Conservation (phyloP, 1,140 invertebrate species). For the Asobara japonica region DNA sequence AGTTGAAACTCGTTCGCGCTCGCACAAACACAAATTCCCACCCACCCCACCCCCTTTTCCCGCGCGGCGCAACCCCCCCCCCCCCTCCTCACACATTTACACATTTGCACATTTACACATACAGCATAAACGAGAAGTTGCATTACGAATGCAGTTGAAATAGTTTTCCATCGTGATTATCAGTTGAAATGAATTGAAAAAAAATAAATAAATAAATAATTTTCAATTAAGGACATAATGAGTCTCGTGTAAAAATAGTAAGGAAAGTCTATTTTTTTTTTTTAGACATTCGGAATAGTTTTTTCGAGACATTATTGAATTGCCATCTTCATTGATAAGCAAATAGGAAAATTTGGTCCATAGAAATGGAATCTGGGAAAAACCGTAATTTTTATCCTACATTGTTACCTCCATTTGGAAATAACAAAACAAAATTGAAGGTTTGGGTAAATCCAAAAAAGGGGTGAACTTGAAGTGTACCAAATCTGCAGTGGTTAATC, state of each 20-base stretch:
- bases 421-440: no score
- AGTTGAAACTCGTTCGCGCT: constrained; percentile 16
- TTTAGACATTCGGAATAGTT: background rate
- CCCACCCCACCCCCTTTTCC: no score
- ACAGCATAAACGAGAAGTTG: background rate
- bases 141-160: constrained; percentile 18
- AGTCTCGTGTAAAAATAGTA: background rate
- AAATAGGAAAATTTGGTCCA: no score
- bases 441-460: no score
- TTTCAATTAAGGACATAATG: background rate
- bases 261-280: background rate
- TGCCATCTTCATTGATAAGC: no score
- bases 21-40: constrained; percentile 8
- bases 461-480: no score
- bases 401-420: no score
- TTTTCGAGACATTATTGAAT: no score
- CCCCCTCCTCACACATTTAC: background rate
- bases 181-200: constrained; percentile 7
- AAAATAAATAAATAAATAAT: background rate
- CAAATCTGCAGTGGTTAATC: no score
- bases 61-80: no score
- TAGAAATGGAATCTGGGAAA: no score
- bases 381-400: no score
- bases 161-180: constrained; percentile 16
- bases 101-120: background rate